Conservation (phyloP, 35 echinoderm and acorn worm genomes). For the Anneissia japonica region DNA sequence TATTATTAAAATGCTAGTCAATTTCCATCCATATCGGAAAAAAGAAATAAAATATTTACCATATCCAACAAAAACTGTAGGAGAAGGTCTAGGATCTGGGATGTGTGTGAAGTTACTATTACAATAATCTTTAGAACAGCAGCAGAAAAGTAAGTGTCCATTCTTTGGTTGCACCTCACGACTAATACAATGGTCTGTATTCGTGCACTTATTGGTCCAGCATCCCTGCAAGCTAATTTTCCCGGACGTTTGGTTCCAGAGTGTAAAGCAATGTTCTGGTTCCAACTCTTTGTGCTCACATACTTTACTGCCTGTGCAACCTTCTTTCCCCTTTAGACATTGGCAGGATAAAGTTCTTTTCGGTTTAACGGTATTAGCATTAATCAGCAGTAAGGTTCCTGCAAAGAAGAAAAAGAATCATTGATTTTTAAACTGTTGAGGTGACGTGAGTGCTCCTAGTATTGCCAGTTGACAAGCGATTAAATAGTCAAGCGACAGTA, state of each 20-base stretch:
- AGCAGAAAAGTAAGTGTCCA: background rate
- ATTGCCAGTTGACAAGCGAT: too few relatives aligned
- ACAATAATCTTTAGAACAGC: background rate
- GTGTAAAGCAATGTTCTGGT: background rate
- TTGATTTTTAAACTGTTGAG: too few relatives aligned
- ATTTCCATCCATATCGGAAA: background rate
- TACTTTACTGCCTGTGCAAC: background rate
- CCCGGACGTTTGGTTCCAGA: background rate
- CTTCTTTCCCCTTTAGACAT: background rate
- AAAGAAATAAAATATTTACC: background rate
- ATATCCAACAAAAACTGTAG: background rate
- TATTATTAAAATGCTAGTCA: background rate
- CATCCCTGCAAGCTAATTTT: background rate
- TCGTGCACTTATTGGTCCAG: background rate
- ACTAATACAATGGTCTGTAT: background rate
- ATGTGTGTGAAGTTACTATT: constrained; percentile 32
- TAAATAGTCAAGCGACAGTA: too few relatives aligned
- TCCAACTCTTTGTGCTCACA: background rate
- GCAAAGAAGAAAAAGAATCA: background rate
- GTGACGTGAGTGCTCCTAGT: too few relatives aligned
- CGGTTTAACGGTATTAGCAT: background rate
- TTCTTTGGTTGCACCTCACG: background rate
- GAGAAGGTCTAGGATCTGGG: constrained; percentile 24
- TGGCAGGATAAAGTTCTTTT: background rate
- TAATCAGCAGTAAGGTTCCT: background rate